These are phyloP conservation scores for Callopanchax toddi DNA, from an alignment of 2,113 vertebrate species.

Conservation along the genomic window DNA sequence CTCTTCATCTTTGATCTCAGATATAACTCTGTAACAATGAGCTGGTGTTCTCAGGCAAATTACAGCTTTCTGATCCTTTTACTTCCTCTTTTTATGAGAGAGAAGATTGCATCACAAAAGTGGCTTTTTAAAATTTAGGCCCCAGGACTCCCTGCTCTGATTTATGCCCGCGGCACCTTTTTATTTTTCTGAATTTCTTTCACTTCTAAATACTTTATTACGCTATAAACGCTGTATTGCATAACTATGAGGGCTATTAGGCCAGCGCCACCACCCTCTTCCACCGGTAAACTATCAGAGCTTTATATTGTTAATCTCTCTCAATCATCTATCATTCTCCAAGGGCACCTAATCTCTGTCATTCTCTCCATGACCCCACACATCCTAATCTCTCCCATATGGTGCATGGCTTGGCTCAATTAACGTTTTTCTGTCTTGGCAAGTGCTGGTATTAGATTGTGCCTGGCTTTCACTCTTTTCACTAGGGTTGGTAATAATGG, in stretches of 20 bases:
- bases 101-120: constrained; percentile 60
- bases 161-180: constrained; percentile 6
- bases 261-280: constrained; percentile 3
- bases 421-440: constrained; percentile 67
- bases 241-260: constrained; percentile 49
- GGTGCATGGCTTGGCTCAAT: constrained; percentile 68
- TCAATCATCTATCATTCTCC: constrained; percentile 55
- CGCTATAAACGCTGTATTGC: constrained; percentile 33
- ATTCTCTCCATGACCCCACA: constrained; percentile 65
- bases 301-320: constrained; percentile 60
- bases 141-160: constrained; percentile 13
- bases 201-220: constrained; percentile 21
- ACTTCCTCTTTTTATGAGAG: constrained; percentile 26
- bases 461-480: constrained; percentile 70
- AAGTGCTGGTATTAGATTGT: constrained; percentile 68
- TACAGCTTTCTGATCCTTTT: constrained; percentile 27
- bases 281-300: constrained; percentile 25
- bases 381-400: constrained; percentile 81
- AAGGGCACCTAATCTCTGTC: constrained; percentile 72
- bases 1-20: constrained; percentile 47
- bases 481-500: constrained; percentile 79
- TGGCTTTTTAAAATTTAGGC: constrained; percentile 39
- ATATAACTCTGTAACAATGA: constrained; percentile 57
- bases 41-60: constrained; percentile 33
- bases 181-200: constrained; percentile 23